Conservation (phyloP, 2,797 vertebrate species). For the Trachops cirrhosus region DNA sequence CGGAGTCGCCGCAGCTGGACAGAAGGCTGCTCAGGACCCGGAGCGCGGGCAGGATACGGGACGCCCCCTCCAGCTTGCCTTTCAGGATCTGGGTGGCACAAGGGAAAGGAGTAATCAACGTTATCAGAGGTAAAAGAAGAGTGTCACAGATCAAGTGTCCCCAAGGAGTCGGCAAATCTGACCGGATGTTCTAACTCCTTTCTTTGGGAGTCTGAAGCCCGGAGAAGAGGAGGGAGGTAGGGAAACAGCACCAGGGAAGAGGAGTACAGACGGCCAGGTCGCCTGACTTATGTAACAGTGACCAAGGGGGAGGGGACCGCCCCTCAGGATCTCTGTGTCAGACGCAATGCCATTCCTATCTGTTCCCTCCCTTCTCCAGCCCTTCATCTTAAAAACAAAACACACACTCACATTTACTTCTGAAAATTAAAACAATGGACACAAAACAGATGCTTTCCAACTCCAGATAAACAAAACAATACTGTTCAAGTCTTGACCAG, state of each 20-base stretch:
- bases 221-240: neutral
- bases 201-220: neutral
- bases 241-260: neutral
- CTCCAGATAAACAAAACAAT: neutral
- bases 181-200: neutral
- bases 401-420: neutral
- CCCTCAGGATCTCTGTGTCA: neutral
- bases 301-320: neutral
- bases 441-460: slow-evolving; percentile 25
- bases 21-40: slow-evolving; percentile 86
- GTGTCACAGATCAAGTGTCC: neutral
- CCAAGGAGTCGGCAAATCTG: neutral
- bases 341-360: neutral
- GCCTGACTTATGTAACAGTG: neutral
- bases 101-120: neutral
- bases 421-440: slow-evolving; percentile 2
- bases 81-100: slow-evolving; percentile 83
- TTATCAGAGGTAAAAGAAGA: neutral
- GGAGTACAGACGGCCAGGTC: neutral
- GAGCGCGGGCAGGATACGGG: slow-evolving; percentile 82
- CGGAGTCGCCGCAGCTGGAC: slow-evolving; percentile 78
- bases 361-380: neutral
- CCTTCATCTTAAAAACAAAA: neutral
- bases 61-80: slow-evolving; percentile 81
- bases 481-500: neutral